A percentile compares a stretch with the other conserved stretches of the same genome.
phyloP scores from a whole-genome alignment of 2,797 vertebrate species.

The Myotis pilosus region DNA sequence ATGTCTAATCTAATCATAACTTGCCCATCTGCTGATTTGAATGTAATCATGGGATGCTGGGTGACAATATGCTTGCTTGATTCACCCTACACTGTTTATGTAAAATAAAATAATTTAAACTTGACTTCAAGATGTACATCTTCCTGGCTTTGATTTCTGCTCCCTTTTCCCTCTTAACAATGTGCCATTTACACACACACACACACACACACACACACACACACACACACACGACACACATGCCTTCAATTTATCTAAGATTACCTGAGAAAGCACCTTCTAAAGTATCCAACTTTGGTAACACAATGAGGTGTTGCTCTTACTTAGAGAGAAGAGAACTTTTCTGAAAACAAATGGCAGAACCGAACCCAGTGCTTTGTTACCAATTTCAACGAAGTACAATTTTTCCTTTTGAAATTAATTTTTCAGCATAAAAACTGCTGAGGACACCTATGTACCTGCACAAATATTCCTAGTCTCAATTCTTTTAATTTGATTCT shows the following conservation, averaged over 20 bases:
- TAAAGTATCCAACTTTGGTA: conserved; percentile 16
- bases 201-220: background rate
- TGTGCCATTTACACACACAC: background rate
- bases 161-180: background rate
- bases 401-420: conserved; percentile 42
- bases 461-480: conserved; percentile 29
- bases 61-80: conserved; percentile 44
- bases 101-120: conserved; percentile 54
- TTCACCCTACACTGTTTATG: conserved; percentile 19
- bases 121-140: background rate
- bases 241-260: background rate
- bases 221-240: no score
- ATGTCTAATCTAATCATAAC: conserved; percentile 69
- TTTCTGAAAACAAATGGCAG: conserved; percentile 54
- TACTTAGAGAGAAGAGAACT: background rate
- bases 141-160: conserved; percentile 20
- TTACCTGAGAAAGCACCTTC: background rate
- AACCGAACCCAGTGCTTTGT: background rate
- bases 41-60: conserved; percentile 6
- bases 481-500: background rate
- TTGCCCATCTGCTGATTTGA: conserved; percentile 63
- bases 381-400: conserved; percentile 24
- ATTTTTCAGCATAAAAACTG: conserved; percentile 41
- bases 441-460: background rate
- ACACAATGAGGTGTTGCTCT: background rate